phyloP scores from a whole-genome alignment of 2,888 invertebrate genomes.

The Himalopsyche japonica region DNA sequence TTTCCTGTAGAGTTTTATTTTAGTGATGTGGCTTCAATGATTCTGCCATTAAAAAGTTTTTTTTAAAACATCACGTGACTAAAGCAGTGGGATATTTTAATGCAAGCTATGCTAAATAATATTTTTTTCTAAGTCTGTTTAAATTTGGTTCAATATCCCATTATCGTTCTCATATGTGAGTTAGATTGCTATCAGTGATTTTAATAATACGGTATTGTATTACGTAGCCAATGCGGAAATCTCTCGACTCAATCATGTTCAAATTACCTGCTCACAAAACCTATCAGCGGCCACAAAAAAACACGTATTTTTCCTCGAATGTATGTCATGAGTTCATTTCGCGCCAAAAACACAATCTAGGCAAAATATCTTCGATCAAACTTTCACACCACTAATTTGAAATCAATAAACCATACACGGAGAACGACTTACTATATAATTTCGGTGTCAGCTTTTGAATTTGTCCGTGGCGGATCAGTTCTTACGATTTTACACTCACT shows the following conservation, averaged over 20 bases:
- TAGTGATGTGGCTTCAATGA: neutral
- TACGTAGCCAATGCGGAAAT: neutral
- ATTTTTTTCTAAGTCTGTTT: neutral
- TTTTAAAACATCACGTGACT: too few relatives aligned
- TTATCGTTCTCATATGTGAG: neutral
- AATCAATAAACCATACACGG: neutral
- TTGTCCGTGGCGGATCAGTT: neutral
- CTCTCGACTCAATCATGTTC: neutral
- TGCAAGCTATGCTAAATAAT: neutral
- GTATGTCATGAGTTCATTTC: constrained; percentile 26
- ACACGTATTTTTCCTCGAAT: constrained; percentile 11
- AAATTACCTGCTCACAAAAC: neutral
- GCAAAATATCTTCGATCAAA: constrained; percentile 23
- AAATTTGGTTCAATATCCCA: too few relatives aligned
- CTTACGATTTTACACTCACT: neutral
- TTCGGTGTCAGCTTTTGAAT: too few relatives aligned
- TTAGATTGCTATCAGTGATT: neutral
- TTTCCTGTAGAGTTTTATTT: neutral
- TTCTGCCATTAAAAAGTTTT: too few relatives aligned
- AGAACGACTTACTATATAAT: neutral
- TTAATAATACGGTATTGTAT: neutral
- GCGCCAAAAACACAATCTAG: constrained; percentile 18
- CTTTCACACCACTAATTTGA: constrained; percentile 22
- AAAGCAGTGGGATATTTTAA: too few relatives aligned
- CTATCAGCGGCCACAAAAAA: neutral